These are phyloP conservation scores for Eurois occulta DNA, from an alignment of 2,888 invertebrate species.

Conservation along the genomic window DNA sequence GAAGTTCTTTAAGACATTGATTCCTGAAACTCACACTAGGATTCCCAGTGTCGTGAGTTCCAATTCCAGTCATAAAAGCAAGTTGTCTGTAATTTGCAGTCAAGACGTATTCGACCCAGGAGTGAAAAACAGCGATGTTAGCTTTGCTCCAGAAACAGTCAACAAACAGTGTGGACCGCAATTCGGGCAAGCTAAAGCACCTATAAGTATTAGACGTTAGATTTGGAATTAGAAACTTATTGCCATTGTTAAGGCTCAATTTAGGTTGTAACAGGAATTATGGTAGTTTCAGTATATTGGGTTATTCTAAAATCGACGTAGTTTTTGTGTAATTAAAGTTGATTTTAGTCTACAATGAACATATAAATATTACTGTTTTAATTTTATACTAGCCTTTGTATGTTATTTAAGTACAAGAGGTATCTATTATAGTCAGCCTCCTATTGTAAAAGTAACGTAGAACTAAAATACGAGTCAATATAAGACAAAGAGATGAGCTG, in stretches of 20 bases:
- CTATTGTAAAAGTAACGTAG: neutral
- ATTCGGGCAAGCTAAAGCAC: constrained; percentile 44
- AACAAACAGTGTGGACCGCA: constrained; percentile 39
- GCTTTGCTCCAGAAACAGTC: constrained; percentile 27
- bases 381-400: neutral
- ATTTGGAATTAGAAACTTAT: constrained; percentile 6
- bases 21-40: too few species aligned
- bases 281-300: neutral
- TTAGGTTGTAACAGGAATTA: neutral
- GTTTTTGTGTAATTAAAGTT: neutral
- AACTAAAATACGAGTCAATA: neutral
- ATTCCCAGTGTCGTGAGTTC: too few species aligned
- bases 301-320: constrained; percentile 1
- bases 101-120: constrained; percentile 36
- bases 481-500: neutral
- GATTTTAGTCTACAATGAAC: neutral
- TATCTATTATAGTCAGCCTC: neutral
- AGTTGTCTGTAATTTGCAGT: constrained; percentile 26
- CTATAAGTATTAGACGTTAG: constrained; percentile 12
- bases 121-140: constrained; percentile 38
- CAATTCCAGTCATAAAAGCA: neutral
- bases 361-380: neutral
- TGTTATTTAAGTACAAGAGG: neutral
- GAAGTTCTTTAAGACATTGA: too few species aligned
- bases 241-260: neutral